These are phyloP conservation scores for Pantherophis vulpinus DNA, from an alignment of 2,797 vertebrate genomes.

Conservation along the genomic window DNA sequence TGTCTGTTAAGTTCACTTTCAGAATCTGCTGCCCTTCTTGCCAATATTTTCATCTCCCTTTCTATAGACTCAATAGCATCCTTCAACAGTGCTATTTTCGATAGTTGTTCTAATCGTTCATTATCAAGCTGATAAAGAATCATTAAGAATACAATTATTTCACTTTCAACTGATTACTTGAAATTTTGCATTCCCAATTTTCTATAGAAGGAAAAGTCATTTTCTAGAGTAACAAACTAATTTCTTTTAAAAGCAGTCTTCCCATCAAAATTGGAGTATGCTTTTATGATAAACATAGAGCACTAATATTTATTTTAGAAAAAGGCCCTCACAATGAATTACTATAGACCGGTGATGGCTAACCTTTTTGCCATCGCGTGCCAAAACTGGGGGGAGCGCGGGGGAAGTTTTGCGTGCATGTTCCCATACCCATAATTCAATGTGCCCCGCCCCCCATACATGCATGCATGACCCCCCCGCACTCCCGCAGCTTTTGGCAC, in stretches of 20 bases:
- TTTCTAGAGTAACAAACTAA: background rate
- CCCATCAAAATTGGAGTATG: background rate
- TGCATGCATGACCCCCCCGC: no score
- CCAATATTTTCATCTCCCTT: slow-evolving; percentile 73
- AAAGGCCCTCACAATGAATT: background rate
- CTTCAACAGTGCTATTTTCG: slow-evolving; percentile 72
- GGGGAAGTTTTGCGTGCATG: no score
- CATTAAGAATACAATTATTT: slow-evolving; percentile 2
- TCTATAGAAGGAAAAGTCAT: background rate
- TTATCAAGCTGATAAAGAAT: slow-evolving; percentile 73
- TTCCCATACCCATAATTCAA: no score
- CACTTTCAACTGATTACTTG: slow-evolving; percentile 15
- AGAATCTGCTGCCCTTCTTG: slow-evolving; percentile 66
- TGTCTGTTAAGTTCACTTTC: slow-evolving; percentile 72
- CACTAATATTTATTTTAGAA: background rate
- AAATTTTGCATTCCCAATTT: slow-evolving; percentile 25
- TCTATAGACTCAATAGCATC: slow-evolving; percentile 73
- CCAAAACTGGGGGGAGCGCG: no score
- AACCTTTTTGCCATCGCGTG: no score
- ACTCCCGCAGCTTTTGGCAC: no score
- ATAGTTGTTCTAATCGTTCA: slow-evolving; percentile 74
- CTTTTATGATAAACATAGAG: background rate
- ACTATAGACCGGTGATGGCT: no score
- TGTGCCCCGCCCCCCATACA: no score
- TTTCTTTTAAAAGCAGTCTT: background rate